phyloP scores from a whole-genome alignment of 2,113 vertebrate species.

The Varanus komodoensis region DNA sequence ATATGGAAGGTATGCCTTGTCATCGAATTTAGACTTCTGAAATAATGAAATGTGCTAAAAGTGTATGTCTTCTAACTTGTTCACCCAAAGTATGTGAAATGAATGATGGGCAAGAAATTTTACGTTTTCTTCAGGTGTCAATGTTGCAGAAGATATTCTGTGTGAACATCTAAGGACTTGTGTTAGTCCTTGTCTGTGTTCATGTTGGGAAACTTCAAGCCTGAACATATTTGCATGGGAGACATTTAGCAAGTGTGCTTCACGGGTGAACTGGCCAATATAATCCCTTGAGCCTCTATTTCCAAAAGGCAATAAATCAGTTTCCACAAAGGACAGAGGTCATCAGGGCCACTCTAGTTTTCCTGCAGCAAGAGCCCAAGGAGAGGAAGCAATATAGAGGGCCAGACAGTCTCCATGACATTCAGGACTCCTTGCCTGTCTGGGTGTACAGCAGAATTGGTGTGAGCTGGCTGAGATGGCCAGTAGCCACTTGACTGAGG shows the following conservation, averaged over 20 bases:
- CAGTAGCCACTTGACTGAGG: neutral
- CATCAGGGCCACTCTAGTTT: no score
- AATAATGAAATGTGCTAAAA: neutral
- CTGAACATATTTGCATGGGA: neutral
- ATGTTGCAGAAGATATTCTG: neutral
- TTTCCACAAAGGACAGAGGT: neutral
- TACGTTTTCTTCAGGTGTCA: neutral
- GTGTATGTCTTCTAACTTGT: neutral
- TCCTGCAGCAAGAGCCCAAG: no score
- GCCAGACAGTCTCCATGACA: no score
- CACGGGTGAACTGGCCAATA: neutral
- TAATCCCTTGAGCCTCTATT: neutral
- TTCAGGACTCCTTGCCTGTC: neutral
- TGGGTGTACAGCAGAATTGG: neutral
- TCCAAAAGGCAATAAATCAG: conserved; percentile 19
- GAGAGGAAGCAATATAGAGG: no score
- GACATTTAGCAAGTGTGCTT: no score
- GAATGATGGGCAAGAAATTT: conserved; percentile 7
- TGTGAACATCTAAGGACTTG: neutral
- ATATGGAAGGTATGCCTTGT: conserved; percentile 80
- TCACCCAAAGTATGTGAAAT: neutral
- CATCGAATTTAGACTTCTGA: neutral
- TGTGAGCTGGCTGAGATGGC: neutral
- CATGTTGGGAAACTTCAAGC: neutral
- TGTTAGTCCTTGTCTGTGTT: neutral